phyloP scores from a whole-genome alignment of 2,113 vertebrate genomes.

The Anolis sagrei region DNA sequence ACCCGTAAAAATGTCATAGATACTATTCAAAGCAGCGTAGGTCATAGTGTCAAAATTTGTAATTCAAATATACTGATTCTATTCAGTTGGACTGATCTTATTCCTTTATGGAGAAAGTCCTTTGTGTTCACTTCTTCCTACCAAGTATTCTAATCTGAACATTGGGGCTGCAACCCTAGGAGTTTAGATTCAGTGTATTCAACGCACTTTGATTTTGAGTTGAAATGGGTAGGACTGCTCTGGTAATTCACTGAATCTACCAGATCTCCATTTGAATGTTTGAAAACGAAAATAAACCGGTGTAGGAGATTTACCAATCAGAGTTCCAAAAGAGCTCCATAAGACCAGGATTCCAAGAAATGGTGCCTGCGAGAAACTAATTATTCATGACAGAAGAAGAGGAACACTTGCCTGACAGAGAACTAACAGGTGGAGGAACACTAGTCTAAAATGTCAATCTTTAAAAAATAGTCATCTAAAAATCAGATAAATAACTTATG shows the following conservation, averaged over 20 bases:
- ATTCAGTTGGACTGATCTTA: not conserved
- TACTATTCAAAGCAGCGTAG: not conserved
- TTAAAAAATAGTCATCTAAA: not conserved
- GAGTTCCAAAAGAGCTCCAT: not conserved
- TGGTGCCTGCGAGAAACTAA: not conserved
- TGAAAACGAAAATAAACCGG: not conserved
- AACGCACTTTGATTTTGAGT: not conserved
- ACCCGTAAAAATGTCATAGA: no score
- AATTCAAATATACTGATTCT: not conserved
- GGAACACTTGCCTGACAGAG: no score
- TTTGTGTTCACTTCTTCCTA: not conserved
- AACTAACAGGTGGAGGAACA: no score
- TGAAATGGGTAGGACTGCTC: not conserved
- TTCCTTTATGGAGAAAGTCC: not conserved
- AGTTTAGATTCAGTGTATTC: not conserved
- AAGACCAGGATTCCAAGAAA: not conserved
- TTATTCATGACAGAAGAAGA: not conserved
- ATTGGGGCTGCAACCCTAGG: not conserved
- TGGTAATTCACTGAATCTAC: not conserved
- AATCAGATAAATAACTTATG: not conserved
- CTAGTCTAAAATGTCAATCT: not conserved
- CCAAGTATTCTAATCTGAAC: not conserved
- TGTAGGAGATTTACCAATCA: not conserved
- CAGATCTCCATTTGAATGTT: not conserved
- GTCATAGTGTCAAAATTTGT: not conserved